phyloP scores from a whole-genome alignment of 2,113 vertebrate species.

The Catagonus wagneri region DNA sequence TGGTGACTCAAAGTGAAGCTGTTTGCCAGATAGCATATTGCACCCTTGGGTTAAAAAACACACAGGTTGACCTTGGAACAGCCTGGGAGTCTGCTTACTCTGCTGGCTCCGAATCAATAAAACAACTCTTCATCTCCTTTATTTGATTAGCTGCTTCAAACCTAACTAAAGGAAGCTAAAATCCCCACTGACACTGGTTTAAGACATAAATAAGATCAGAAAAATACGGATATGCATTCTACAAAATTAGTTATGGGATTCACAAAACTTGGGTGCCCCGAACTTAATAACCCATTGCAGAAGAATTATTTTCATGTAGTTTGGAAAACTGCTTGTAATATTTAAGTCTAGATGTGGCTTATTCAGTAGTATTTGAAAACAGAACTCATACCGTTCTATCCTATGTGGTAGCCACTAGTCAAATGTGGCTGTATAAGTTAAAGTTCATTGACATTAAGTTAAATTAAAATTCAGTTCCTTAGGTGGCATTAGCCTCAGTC shows the following conservation, averaged over 20 bases:
- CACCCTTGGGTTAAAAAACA: neutral
- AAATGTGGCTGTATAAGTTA: neutral
- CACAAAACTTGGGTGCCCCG: neutral
- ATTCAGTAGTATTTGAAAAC: constrained; percentile 8
- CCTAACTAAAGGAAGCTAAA: neutral
- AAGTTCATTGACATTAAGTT: neutral
- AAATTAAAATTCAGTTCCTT: neutral
- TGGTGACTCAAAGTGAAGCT: neutral
- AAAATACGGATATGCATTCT: neutral
- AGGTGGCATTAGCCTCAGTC: neutral
- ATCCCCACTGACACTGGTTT: neutral
- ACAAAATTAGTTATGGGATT: neutral
- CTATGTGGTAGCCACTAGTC: neutral
- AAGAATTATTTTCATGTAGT: neutral
- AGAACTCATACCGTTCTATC: neutral
- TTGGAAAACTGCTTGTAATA: constrained; percentile 45
- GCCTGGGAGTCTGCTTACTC: neutral
- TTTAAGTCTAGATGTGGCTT: neutral
- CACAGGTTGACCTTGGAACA: neutral
- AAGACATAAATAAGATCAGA: neutral
- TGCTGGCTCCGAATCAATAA: neutral
- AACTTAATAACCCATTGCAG: neutral
- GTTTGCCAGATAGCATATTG: neutral
- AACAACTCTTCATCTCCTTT: neutral
- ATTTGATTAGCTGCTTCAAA: constrained; percentile 38